Base-by-base conservation (phyloP, 2,113 vertebrate genomes). In the Myanophis thanlyinensis region DNA sequence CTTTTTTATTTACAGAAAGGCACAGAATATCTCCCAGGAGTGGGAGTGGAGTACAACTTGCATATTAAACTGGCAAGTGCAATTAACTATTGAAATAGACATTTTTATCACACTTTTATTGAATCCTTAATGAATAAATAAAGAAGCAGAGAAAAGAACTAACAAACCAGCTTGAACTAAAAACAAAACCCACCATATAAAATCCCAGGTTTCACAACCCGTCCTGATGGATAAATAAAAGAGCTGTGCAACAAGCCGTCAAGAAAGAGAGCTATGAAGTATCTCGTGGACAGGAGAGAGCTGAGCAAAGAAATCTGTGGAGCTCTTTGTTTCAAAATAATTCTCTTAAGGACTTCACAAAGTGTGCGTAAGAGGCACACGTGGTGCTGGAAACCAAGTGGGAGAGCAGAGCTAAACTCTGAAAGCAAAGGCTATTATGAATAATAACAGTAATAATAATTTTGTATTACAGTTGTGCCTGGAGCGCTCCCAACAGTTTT, bases 41-140 rank as follows among this genome's bases (percentile, higher is more conserved):
- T 8, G 48, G 48, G 44, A 30, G 40, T 18, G 93, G 0, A 0
- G 90, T 47, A 0, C 93, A 1, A 11, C 95, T 91, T 52, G 92
- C 95, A 93, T 95, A 94, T 96, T 96, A 96, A 96, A 95, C 22
- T 88, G 93, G 96, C 92, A 96, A 89, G 9, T 90, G 95, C 97
- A 95, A 94, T 97, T 97, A 97, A 96, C 95, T 87, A 95, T 93
- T 91, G 91, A 97, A 95, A 97, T 96, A 91, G 95, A 95, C 96
- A 13, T 95, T 97, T 97, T 97, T 95, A 95, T 95, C 96, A 96
- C 89, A 0, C 52, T 97, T 97, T 97, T 97, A 97, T 97, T 96
- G 96, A 95, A 94, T 93, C 91, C 94, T 97, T 97, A 97, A 97
- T 97, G 97, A 98, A 97, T 95, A 98, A 97, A 97, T 97, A 96